Percentiles rank a stretch among this genome's conserved stretches.
phyloP scores from a whole-genome alignment of 2,797 vertebrate species.

The Anabacerthia variegaticeps region DNA sequence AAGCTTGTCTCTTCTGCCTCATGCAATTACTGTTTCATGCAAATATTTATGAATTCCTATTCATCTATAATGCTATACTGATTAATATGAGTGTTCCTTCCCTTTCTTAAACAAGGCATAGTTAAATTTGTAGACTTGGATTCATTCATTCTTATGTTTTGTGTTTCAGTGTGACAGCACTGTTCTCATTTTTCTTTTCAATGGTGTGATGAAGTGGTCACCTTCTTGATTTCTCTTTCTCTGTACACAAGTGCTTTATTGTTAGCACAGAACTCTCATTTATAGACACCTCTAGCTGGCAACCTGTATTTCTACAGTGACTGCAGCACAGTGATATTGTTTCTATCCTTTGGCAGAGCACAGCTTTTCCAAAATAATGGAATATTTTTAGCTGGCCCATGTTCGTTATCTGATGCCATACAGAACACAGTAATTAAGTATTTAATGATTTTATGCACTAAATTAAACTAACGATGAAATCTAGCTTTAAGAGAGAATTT shows the following conservation, averaged over 20 bases:
- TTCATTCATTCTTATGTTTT: background rate
- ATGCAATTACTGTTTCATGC: background rate
- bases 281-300: background rate
- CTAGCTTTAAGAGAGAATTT: background rate
- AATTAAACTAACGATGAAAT: background rate
- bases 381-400: background rate
- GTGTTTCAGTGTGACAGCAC: background rate
- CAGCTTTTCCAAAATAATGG: background rate
- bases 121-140: background rate
- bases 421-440: background rate
- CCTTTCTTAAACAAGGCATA: background rate
- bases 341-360: background rate
- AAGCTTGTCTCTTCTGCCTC: background rate
- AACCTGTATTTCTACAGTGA: background rate
- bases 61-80: background rate
- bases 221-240: background rate
- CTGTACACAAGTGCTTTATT: background rate
- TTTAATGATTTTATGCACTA: background rate
- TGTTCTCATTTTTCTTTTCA: background rate
- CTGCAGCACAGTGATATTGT: background rate
- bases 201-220: background rate
- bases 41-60: background rate
- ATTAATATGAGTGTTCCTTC: background rate
- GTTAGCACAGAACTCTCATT: background rate
- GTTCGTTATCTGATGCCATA: background rate